These are phyloP conservation scores for Tetraneura akinire DNA, from an alignment of 1,140 invertebrate species.

Conservation along the genomic window DNA sequence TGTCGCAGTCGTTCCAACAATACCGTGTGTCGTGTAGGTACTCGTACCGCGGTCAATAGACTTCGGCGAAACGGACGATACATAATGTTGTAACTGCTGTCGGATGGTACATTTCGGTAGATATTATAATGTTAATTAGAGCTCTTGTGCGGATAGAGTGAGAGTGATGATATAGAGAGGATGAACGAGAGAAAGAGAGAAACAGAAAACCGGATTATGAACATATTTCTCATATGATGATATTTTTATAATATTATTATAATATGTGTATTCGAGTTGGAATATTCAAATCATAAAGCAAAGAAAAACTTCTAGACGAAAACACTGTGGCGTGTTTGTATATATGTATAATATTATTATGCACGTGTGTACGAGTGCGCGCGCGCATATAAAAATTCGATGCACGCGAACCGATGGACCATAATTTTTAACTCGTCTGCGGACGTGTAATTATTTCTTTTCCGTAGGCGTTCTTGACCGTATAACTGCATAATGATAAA, in stretches of 20 bases:
- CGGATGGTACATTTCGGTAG: not conserved
- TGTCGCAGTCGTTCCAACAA: constrained; percentile 7
- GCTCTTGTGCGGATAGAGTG: not conserved
- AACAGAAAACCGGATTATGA: constrained; percentile 3
- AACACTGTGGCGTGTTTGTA: not conserved
- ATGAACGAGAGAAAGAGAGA: too few species aligned
- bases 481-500: constrained; percentile 34
- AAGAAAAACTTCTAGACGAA: not conserved
- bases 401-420: constrained; percentile 18
- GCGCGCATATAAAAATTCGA: not conserved
- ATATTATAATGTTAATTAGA: constrained; percentile 29
- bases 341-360: not conserved
- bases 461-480: constrained; percentile 39
- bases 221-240: not conserved
- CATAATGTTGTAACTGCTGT: not conserved
- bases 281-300: constrained; percentile 17
- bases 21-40: too few species aligned
- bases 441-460: constrained; percentile 47
- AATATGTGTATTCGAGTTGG: not conserved
- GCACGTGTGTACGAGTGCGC: not conserved
- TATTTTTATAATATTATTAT: too few species aligned
- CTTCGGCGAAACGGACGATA: not conserved
- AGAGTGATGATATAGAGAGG: too few species aligned
- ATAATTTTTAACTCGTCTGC: constrained; percentile 39
- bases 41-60: not conserved